Conservation (phyloP, 2,113 vertebrate species). For the Shinisaurus crocodilurus region DNA sequence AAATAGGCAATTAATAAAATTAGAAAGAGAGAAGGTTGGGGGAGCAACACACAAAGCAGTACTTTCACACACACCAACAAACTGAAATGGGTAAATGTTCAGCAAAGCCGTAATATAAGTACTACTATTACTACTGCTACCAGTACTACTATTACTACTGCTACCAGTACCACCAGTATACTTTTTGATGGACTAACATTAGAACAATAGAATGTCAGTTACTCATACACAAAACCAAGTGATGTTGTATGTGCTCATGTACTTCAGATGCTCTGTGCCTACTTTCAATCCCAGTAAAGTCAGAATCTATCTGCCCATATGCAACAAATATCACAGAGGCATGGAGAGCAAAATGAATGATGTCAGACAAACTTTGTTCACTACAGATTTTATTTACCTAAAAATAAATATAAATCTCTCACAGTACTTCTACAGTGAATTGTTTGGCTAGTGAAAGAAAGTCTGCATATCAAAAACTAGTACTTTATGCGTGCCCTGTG, state of each 20-base stretch:
- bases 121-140: no score
- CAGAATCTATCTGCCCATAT: no score
- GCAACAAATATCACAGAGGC: background rate
- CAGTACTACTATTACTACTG: no score
- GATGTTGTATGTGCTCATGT: background rate
- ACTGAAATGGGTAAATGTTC: no score
- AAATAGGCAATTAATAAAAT: background rate
- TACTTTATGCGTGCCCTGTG: background rate
- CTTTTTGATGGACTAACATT: no score
- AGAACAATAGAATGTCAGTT: no score
- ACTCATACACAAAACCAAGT: no score
- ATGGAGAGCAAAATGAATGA: background rate
- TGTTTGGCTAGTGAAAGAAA: background rate
- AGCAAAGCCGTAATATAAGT: no score
- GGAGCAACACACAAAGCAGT: background rate
- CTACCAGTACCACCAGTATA: no score
- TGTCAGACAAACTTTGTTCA: background rate
- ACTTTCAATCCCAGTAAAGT: background rate
- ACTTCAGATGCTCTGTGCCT: background rate
- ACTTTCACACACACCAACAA: background rate
- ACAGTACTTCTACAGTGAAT: background rate
- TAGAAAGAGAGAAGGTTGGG: background rate
- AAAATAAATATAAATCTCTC: background rate
- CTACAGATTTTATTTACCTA: background rate
- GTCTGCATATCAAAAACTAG: background rate